phyloP scores from a whole-genome alignment of 2,888 invertebrate species.

The Drosophila paramelanica region DNA sequence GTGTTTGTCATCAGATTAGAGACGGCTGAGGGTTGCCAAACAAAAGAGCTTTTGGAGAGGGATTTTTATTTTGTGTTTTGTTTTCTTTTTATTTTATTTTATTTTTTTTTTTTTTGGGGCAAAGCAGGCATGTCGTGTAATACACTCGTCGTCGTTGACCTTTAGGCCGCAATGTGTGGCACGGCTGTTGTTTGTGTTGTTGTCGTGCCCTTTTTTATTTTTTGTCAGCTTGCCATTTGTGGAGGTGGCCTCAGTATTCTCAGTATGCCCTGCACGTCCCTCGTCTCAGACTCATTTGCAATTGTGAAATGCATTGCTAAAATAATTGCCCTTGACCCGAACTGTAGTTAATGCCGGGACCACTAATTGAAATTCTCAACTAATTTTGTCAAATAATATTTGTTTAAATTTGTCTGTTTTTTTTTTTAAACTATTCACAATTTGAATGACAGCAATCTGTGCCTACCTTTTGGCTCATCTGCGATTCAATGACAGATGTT shows the following conservation, averaged over 20 bases:
- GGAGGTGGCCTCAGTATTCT: slow-evolving; percentile 5
- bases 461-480: slow-evolving; percentile 91
- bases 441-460: slow-evolving; percentile 87
- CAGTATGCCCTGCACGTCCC: not conserved
- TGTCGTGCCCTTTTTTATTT: slow-evolving; percentile 11
- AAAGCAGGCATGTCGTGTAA: slow-evolving; percentile 29
- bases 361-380: slow-evolving; percentile 49
- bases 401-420: not conserved
- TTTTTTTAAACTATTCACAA: not conserved
- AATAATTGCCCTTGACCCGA: slow-evolving; percentile 71
- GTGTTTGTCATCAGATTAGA: slow-evolving; percentile 74
- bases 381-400: slow-evolving; percentile 12
- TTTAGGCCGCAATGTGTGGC: slow-evolving; percentile 40
- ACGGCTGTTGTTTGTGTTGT: slow-evolving; percentile 14
- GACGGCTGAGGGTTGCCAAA: slow-evolving; percentile 51
- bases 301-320: slow-evolving; percentile 50
- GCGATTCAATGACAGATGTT: slow-evolving; percentile 94
- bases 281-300: slow-evolving; percentile 35
- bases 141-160: slow-evolving; percentile 52
- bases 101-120: not conserved
- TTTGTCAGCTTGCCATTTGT: slow-evolving; percentile 44
- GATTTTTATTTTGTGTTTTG: not conserved
- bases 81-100: not conserved
- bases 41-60: slow-evolving; percentile 20
- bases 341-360: slow-evolving; percentile 10